Evolutionary conservation across 1,140 invertebrate species (phyloP).

Genomic region (Druon quercuslanigerum): DNA sequence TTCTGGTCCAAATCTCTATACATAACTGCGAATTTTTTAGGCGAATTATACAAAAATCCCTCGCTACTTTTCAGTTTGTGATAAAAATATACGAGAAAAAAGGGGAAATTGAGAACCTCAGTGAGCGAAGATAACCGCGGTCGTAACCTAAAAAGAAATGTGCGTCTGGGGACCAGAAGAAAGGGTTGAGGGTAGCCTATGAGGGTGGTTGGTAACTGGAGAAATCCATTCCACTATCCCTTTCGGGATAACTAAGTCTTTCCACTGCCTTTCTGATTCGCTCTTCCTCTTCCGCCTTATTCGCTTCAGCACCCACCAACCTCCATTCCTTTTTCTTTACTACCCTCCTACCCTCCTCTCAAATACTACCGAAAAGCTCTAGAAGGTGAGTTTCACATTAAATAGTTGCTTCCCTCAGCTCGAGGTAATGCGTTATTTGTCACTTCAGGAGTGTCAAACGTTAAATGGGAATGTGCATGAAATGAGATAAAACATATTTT

Average conservation of each 20-base stretch:
- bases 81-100: neutral
- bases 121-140: conserved; percentile 9
- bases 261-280: neutral
- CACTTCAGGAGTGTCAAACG: too few species aligned
- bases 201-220: conserved; percentile 7
- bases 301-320: neutral
- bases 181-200: conserved; percentile 1
- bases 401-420: conserved; percentile 1
- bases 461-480: too few species aligned
- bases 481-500: too few species aligned
- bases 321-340: conserved; percentile 13
- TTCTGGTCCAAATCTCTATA: too few species aligned
- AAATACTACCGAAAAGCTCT: neutral
- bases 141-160: conserved; percentile 28
- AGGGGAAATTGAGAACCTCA: conserved; percentile 5
- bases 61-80: neutral
- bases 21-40: too few species aligned
- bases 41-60: neutral
- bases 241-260: conserved; percentile 30
- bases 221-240: conserved; percentile 17
- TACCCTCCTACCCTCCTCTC: neutral
- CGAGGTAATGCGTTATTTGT: conserved; percentile 1
- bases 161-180: conserved; percentile 9
- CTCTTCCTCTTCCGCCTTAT: conserved; percentile 16
- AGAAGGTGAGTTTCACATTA: conserved; percentile 4